A percentile compares a stretch with the other conserved stretches of the same genome.
Conservation (phyloP, 2,797 vertebrate species). For the Micropoecilia bifurca region DNA sequence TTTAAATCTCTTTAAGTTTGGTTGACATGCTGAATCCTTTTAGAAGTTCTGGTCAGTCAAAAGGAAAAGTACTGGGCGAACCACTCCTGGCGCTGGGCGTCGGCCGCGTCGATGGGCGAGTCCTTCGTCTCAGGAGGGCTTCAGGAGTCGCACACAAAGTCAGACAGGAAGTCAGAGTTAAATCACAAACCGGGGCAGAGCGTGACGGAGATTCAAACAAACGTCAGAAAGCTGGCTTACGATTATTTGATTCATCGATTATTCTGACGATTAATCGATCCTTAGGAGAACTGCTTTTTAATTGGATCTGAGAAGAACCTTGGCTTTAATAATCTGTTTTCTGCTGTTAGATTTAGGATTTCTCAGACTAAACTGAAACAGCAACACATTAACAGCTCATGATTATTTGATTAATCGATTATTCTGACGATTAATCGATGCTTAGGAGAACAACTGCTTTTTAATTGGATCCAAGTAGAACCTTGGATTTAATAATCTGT, state of each 20-base stretch:
- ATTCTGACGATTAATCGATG: background rate
- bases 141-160: constrained; percentile 16
- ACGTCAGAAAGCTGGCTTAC: background rate
- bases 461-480: too few species aligned
- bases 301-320: too few species aligned
- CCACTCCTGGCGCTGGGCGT: constrained; percentile 97
- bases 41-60: constrained; percentile 83
- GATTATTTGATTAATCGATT: background rate
- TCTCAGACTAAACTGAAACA: background rate
- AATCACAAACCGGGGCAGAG: background rate
- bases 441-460: background rate
- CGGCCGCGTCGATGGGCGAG: constrained; percentile 88
- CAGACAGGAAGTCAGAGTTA: constrained; percentile 1
- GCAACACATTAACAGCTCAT: background rate
- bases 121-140: constrained; percentile 97
- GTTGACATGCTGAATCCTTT: constrained; percentile 88
- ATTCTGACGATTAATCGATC: too few species aligned
- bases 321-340: background rate
- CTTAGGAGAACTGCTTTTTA: too few species aligned
- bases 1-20: constrained; percentile 58
- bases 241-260: too few species aligned
- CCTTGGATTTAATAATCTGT: too few species aligned
- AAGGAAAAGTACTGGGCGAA: constrained; percentile 99
- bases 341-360: background rate
- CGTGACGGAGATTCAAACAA: background rate